A percentile compares a stretch with the other conserved stretches of the same genome.
Evolutionary conservation across 1,140 invertebrate species (phyloP).

Genomic region (Nymphalis io): DNA sequence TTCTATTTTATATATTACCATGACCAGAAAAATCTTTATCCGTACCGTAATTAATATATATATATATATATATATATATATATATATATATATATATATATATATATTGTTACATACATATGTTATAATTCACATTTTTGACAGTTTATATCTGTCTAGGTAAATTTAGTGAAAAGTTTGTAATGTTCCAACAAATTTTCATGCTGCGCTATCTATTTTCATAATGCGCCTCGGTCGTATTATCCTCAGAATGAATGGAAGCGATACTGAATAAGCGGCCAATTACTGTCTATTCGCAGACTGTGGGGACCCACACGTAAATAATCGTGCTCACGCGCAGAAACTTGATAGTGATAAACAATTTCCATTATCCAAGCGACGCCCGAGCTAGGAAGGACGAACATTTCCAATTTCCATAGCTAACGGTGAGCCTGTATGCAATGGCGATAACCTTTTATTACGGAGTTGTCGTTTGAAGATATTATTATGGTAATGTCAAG

Average conservation of each 20-base stretch:
- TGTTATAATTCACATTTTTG: no score
- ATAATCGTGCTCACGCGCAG: conserved; percentile 68
- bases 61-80: no score
- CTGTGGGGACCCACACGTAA: conserved; percentile 61
- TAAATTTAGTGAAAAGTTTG: not conserved
- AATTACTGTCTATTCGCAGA: conserved; percentile 62
- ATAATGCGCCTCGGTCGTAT: conserved; percentile 53
- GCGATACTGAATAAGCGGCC: conserved; percentile 68
- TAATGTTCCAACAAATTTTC: conserved; percentile 10
- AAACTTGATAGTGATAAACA: conserved; percentile 66
- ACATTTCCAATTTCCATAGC: conserved; percentile 63
- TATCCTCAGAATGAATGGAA: conserved; percentile 74
- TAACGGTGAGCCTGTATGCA: conserved; percentile 54
- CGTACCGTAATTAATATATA: no score
- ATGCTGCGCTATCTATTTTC: conserved; percentile 29
- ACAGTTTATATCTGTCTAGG: no score
- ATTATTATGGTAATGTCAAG: conserved; percentile 69
- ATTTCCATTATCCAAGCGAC: conserved; percentile 63
- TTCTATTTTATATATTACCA: no score
- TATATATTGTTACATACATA: no score
- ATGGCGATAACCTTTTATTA: conserved; percentile 67
- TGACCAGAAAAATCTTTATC: no score
- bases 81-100: no score
- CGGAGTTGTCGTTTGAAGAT: conserved; percentile 65
- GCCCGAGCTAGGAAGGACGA: conserved; percentile 39